Evolutionary conservation across 2,888 invertebrate genomes (phyloP).

Genomic region (Epicampocera succincta): DNA sequence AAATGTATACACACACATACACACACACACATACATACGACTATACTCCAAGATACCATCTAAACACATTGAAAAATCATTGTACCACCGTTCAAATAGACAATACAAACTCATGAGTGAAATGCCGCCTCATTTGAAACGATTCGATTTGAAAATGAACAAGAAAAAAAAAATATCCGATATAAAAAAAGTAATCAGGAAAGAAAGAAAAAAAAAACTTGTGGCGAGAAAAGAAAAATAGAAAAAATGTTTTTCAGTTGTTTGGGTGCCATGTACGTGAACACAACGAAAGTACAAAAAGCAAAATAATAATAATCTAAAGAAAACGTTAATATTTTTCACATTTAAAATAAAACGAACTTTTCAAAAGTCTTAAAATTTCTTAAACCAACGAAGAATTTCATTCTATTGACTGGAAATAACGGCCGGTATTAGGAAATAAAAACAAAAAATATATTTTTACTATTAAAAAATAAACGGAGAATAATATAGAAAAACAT

Average conservation of each 20-base stretch:
- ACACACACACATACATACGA: background rate
- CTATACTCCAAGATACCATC: too few relatives aligned
- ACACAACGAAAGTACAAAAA: constrained; percentile 62
- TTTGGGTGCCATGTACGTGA: constrained; percentile 64
- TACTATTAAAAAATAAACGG: constrained; percentile 6
- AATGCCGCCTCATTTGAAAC: constrained; percentile 66
- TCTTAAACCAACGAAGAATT: background rate
- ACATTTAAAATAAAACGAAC: constrained; percentile 16
- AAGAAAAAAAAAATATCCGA: constrained; percentile 55
- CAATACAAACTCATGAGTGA: constrained; percentile 46
- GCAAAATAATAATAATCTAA: constrained; percentile 1
- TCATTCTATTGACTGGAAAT: background rate
- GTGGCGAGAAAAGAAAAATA: constrained; percentile 66
- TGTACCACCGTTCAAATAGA: constrained; percentile 39
- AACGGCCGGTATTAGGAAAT: constrained; percentile 46
- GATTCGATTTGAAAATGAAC: constrained; percentile 64
- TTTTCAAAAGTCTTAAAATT: constrained; percentile 26
- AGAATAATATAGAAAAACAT: background rate
- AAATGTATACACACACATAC: background rate
- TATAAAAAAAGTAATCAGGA: constrained; percentile 33
- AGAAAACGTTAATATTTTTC: background rate
- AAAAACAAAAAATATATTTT: constrained; percentile 29
- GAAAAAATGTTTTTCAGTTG: constrained; percentile 63
- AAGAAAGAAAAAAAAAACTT: constrained; percentile 51
- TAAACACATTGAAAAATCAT: constrained; percentile 14